Evolutionary conservation across 1,140 invertebrate genomes (phyloP), one percentile per base, ranked within the genome.

Genomic region (Platorchestia sp.): DNA sequence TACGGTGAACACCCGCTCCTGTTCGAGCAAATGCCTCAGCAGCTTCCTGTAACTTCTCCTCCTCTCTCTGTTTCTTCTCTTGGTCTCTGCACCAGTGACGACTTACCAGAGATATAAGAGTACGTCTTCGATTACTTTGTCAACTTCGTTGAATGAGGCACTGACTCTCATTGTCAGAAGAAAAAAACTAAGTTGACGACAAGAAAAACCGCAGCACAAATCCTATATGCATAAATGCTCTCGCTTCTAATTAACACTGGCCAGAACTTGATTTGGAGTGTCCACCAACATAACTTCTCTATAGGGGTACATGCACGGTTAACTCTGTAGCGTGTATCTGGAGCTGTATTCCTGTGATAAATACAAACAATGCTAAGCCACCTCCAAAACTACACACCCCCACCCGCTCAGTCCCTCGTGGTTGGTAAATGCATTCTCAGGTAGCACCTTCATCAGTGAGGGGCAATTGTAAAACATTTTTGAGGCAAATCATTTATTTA

Each of bases 1-100:
- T 93, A 93, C 91, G 91, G 45, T 45, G 19, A 93, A 36, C 91
- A 40, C 45, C 41, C 91, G 91, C 91, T 93, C 16, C 91, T 93
- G 91, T 93, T 93, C 91, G 5, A 45, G 41, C 43, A 45, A 44
- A 47, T 93, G 36, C 91, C 40, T 44, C 44, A 0, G 47, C 91
- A 93, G 47, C 91, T 44, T 44, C 43, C 7, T 19, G 44, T 44
- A 93, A 40, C 1, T 5, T 45, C 45, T 45, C 45, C n/a, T 43
- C 43, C 43, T 36, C 86, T n/a, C 41, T 86, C 86, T 36, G 5
- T 89, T 14, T 3, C 14, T 89, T 14, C 10, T 45, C 91, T 27
- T 36, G 0, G 7, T 7, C 19, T 3, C 87, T 42, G 87, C 22
- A 41, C 14, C 59, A 27, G 87, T 14, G 41, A 42, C 41, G 22